Percentiles rank a stretch among this genome's conserved stretches.
Evolutionary conservation across 2,113 vertebrate species (phyloP).

Genomic region (Pelvicachromis taeniatus): DNA sequence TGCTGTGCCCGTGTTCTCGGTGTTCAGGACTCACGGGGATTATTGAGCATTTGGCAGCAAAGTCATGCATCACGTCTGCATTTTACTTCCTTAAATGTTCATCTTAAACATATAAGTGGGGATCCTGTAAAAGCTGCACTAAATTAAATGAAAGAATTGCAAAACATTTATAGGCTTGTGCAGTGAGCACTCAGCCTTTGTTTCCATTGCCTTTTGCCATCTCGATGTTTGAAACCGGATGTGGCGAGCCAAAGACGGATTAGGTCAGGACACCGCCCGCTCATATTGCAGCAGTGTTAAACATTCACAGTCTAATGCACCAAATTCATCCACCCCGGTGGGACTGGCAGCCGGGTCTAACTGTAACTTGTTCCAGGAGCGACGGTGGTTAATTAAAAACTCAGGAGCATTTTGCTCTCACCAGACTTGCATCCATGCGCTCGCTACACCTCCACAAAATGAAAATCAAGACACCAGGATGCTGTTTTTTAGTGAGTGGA

Average conservation of each 20-base stretch:
- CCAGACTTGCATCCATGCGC: background rate
- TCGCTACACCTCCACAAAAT: fast-evolving
- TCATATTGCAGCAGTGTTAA: background rate
- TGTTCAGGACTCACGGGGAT: background rate
- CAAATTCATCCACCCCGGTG: background rate
- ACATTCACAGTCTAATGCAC: background rate
- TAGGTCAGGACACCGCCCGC: background rate
- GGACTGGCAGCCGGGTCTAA: background rate
- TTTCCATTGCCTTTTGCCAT: background rate
- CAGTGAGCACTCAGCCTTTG: background rate
- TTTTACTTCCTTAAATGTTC: background rate
- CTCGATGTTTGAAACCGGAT: background rate
- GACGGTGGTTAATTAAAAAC: background rate
- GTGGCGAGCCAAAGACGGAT: background rate
- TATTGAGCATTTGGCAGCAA: background rate
- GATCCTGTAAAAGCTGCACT: fast-evolving
- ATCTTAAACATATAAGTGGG: background rate
- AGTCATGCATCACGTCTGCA: background rate
- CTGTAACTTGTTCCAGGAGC: fast-evolving
- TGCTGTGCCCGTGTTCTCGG: fast-evolving
- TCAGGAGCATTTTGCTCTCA: fast-evolving
- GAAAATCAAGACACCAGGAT: background rate
- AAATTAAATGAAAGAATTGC: background rate
- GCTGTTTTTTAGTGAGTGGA: background rate
- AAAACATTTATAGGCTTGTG: background rate